Evolutionary conservation across 1,140 invertebrate species (phyloP), one percentile per base, ranked within the genome.

Genomic region (Trichoplusia ni): DNA sequence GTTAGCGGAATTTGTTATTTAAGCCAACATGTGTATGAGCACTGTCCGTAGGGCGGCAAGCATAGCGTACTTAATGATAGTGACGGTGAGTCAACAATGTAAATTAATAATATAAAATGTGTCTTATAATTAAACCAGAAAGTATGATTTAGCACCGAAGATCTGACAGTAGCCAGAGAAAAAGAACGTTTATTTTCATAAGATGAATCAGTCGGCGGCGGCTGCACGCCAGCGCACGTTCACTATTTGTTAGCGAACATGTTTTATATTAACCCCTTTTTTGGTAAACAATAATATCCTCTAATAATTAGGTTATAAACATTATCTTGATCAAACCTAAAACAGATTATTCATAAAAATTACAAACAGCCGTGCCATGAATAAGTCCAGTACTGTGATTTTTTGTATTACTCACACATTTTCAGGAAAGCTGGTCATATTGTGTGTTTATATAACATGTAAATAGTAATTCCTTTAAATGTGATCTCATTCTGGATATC

Each of bases 151-250:
- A 83, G 70, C 47, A n/a, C 21, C 60, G 21, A 37, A 44, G 37
- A 47, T 21, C 69, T 51, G 71, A 71, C 64, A 44, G 65, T 64
- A 69, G 64, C 68, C 67, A 79, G 75, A 79, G 76, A 81, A 75
- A 77, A 75, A 69, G 64, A 73, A 13, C 38, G 71, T 81, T 84
- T 85, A 88, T 86, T 88, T 85, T 75, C 47, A 84, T 79, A 60
- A 76, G 47, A 59, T 88, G 83, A 88, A 79, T 88, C 85, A 54
- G 14, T 21, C 16, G 18, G 33, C 29, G 33, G 29, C 44, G 21
- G 64, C 29, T 67, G 66, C 66, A 8, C 46, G 72, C 71, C 73
- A 69, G 27, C 69, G 58, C 66, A 68, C 66, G 44, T 29, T 21
- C 38, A 42, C 58, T 47, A 60, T 46, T 60, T 23, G 13, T 46